A percentile compares a stretch with the other conserved stretches of the same genome.
Conservation (phyloP, 1,140 invertebrate species). For the Megalonaias nervosa region DNA sequence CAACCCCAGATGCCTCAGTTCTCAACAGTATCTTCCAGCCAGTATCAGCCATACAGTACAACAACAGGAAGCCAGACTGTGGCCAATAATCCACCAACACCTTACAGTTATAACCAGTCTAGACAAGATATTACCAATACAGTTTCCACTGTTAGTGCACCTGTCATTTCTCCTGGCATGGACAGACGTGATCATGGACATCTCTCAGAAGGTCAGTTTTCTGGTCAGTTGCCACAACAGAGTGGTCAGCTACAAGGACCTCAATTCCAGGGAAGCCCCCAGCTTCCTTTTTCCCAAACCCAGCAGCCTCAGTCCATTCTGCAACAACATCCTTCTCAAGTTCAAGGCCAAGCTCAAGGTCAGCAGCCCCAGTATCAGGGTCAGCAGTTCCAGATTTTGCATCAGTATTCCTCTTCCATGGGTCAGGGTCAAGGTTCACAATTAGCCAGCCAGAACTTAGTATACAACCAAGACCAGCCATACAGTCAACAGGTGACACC, state of each 20-base stretch:
- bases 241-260: constrained; percentile 6
- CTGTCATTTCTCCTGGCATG: constrained; percentile 37
- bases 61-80: too few relatives aligned
- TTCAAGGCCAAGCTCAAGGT: neutral
- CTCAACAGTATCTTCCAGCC: constrained; percentile 8
- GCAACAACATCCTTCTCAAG: neutral
- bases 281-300: neutral
- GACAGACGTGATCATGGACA: constrained; percentile 11
- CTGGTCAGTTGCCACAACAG: neutral
- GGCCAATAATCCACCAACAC: too few relatives aligned
- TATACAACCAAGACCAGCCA: too few relatives aligned
- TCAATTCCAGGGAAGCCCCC: neutral
- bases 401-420: neutral
- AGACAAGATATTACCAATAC: constrained; percentile 37
- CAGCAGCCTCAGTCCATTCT: neutral
- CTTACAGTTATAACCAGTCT: too few relatives aligned
- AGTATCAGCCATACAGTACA: neutral
- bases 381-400: neutral
- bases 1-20: neutral
- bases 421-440: too few relatives aligned
- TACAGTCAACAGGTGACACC: too few relatives aligned
- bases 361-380: neutral
- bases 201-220: constrained; percentile 9
- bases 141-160: constrained; percentile 44
- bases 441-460: too few relatives aligned